These are phyloP conservation scores for Sorex maritimensis DNA, from an alignment of 2,797 vertebrate species.

Conservation along the genomic window DNA sequence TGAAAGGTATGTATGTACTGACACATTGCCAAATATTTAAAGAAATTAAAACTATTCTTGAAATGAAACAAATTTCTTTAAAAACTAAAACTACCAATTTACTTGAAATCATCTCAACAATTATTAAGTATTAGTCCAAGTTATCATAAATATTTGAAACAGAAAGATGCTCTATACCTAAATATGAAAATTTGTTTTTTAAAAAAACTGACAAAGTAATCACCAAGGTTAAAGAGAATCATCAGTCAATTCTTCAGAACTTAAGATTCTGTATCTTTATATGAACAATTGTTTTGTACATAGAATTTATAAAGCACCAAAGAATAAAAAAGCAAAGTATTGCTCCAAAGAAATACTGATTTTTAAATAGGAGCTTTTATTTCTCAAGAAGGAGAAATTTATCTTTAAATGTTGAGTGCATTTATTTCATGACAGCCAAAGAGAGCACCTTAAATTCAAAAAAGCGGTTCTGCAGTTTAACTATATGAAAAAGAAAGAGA, in stretches of 20 bases:
- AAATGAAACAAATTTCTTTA: constrained; percentile 43
- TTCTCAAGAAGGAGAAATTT: not conserved
- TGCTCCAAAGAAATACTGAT: constrained; percentile 13
- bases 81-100: not conserved
- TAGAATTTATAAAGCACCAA: constrained; percentile 32
- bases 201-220: constrained; percentile 19
- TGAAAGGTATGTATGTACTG: too few relatives aligned
- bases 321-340: constrained; percentile 1
- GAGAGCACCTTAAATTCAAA: constrained; percentile 18
- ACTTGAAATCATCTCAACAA: constrained; percentile 38
- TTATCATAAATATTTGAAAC: constrained; percentile 50
- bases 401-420: not conserved
- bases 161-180: constrained; percentile 26
- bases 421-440: constrained; percentile 14
- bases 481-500: not conserved
- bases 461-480: not conserved
- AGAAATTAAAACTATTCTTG: constrained; percentile 38
- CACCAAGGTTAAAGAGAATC: not conserved
- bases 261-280: constrained; percentile 11
- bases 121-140: constrained; percentile 7
- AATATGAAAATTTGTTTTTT: not conserved
- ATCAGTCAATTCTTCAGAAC: constrained; percentile 1
- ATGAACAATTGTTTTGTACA: not conserved
- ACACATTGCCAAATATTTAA: not conserved
- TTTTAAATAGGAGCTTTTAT: constrained; percentile 37